Conservation (phyloP, 2,797 vertebrate species). For the Tangara arthus region DNA sequence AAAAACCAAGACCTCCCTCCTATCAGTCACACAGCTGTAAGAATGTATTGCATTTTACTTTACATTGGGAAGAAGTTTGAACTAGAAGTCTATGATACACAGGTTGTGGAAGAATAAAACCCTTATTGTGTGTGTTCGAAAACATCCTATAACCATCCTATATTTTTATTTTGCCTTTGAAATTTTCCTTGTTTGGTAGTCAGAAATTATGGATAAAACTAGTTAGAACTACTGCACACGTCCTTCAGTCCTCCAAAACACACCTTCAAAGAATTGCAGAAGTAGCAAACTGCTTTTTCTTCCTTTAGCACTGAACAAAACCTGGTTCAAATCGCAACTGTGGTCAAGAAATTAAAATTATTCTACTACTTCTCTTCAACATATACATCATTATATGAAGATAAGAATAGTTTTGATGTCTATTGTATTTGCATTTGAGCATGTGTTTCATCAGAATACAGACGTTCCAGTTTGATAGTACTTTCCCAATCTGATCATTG, state of each 20-base stretch:
- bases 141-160: not conserved
- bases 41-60: not conserved
- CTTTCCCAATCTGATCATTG: not conserved
- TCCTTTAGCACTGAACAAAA: not conserved
- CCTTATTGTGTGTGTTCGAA: not conserved
- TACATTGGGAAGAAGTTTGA: not conserved
- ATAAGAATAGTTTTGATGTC: not conserved
- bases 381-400: not conserved
- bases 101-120: not conserved
- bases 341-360: not conserved
- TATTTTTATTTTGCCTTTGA: not conserved
- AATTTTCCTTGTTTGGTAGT: not conserved
- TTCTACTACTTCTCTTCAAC: not conserved
- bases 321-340: not conserved
- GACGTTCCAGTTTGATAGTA: not conserved
- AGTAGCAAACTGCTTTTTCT: not conserved
- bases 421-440: not conserved
- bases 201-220: not conserved
- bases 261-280: not conserved
- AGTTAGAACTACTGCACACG: not conserved
- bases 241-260: not conserved
- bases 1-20: not conserved
- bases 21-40: not conserved
- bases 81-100: not conserved
- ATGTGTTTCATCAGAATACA: not conserved